Conservation (phyloP, 2,113 vertebrate genomes). For the Isurus oxyrinchus region DNA sequence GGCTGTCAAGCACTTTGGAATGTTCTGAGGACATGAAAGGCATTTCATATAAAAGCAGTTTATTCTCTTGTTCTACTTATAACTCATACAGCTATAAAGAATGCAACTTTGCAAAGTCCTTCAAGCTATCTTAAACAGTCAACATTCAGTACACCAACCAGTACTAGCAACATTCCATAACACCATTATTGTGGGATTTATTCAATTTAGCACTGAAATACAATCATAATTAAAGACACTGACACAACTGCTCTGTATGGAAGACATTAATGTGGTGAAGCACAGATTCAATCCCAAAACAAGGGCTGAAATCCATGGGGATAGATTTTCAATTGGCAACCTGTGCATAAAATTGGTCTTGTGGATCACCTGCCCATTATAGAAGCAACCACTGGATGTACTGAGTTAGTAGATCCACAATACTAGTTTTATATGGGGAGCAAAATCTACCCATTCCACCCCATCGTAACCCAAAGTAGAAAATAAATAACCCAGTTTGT, state of each 20-base stretch:
- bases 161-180: neutral
- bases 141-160: neutral
- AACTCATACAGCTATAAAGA: neutral
- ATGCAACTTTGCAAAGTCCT: neutral
- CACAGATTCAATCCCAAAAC: neutral
- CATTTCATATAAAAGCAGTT: neutral
- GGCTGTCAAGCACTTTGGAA: neutral
- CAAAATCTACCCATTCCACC: neutral
- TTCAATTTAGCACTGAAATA: neutral
- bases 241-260: neutral
- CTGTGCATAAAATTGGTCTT: neutral
- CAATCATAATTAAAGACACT: neutral
- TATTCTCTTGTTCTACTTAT: neutral
- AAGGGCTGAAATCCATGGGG: neutral
- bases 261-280: neutral
- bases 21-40: neutral
- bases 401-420: neutral
- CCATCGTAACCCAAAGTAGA: neutral
- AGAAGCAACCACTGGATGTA: neutral
- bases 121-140: neutral
- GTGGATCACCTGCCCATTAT: neutral
- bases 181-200: neutral
- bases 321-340: neutral
- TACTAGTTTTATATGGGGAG: neutral
- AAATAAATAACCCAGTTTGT: neutral